These are phyloP conservation scores for Drosophila trapezifrons DNA, from an alignment of 1,140 invertebrate species.

Conservation along the genomic window DNA sequence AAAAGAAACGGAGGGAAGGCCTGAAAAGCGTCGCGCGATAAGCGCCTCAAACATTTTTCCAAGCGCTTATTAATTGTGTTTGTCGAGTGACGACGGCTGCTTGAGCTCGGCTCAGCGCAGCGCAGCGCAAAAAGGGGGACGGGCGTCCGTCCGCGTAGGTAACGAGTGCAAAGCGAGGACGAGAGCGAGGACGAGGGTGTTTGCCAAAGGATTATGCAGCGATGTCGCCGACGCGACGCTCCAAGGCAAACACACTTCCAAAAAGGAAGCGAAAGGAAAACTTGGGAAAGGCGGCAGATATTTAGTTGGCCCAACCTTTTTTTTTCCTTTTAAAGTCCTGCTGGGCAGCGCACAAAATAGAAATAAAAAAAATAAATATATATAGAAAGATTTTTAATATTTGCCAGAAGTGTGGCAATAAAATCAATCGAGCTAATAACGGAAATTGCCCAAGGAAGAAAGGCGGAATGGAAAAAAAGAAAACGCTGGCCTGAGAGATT, in stretches of 20 bases:
- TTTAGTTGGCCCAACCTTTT: conserved; percentile 1
- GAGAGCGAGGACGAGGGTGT: conserved; percentile 8
- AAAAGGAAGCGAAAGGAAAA: conserved; percentile 11
- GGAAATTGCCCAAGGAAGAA: conserved; percentile 64
- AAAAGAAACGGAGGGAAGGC: conserved; percentile 27
- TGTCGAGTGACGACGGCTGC: conserved; percentile 60
- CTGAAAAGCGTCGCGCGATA: conserved; percentile 68
- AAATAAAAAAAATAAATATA: conserved; percentile 4
- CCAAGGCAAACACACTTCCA: conserved; percentile 36
- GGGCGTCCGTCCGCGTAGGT: conserved; percentile 15
- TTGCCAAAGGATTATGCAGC: conserved; percentile 61
- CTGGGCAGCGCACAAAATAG: background rate
- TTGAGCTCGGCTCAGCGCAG: conserved; percentile 13
- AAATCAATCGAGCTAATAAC: conserved; percentile 80
- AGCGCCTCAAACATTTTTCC: conserved; percentile 72
- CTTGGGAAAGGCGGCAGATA: conserved; percentile 25
- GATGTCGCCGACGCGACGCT: conserved; percentile 29
- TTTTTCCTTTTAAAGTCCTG: conserved; percentile 6
- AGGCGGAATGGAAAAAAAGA: background rate
- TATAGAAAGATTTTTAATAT: conserved; percentile 45
- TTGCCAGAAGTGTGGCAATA: conserved; percentile 59
- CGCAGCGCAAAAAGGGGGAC: background rate
- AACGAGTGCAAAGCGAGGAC: conserved; percentile 6
- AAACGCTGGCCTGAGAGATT: conserved; percentile 14
- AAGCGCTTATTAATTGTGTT: conserved; percentile 77